Percentiles rank a stretch among this genome's conserved stretches.
These are phyloP conservation scores for Suillia variegata DNA, from an alignment of 2,888 invertebrate species.

Conservation along the genomic window DNA sequence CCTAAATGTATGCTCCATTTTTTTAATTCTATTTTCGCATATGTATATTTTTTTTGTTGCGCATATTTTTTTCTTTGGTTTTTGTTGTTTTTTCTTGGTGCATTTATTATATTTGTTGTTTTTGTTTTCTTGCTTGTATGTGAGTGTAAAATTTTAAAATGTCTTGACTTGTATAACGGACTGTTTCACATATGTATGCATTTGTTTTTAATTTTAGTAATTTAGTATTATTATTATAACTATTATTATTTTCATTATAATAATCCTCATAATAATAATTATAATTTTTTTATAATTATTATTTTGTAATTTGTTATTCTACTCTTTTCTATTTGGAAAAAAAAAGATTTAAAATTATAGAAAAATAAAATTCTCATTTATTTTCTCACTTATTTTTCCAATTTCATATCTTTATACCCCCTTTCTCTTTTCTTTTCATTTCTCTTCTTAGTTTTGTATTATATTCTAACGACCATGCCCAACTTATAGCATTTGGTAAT, in stretches of 20 bases:
- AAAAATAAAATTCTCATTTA: slow-evolving; percentile 43
- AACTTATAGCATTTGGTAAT: background rate
- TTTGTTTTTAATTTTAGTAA: slow-evolving; percentile 17
- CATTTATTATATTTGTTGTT: slow-evolving; percentile 17
- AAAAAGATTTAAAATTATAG: slow-evolving; percentile 52
- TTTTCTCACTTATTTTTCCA: slow-evolving; percentile 33
- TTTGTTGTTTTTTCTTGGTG: slow-evolving; percentile 28
- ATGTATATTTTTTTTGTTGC: background rate
- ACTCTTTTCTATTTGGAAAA: slow-evolving; percentile 55
- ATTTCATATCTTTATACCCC: too few relatives aligned
- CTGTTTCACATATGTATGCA: slow-evolving; percentile 2
- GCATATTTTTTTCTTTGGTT: slow-evolving; percentile 16
- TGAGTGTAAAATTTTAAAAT: slow-evolving; percentile 21
- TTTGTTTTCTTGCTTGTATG: slow-evolving; percentile 15
- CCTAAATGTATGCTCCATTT: slow-evolving; percentile 9
- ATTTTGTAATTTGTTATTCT: slow-evolving; percentile 51
- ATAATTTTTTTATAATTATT: slow-evolving; percentile 21
- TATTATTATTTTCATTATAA: too few relatives aligned
- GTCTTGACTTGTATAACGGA: slow-evolving; percentile 16
- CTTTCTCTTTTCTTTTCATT: too few relatives aligned
- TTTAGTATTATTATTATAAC: too few relatives aligned
- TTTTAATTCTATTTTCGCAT: background rate
- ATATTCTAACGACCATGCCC: background rate
- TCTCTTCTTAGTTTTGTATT: too few relatives aligned
- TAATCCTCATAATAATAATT: too few relatives aligned